Base-by-base conservation (phyloP, 2,113 vertebrate genomes). In the Argyrosomus japonicus region DNA sequence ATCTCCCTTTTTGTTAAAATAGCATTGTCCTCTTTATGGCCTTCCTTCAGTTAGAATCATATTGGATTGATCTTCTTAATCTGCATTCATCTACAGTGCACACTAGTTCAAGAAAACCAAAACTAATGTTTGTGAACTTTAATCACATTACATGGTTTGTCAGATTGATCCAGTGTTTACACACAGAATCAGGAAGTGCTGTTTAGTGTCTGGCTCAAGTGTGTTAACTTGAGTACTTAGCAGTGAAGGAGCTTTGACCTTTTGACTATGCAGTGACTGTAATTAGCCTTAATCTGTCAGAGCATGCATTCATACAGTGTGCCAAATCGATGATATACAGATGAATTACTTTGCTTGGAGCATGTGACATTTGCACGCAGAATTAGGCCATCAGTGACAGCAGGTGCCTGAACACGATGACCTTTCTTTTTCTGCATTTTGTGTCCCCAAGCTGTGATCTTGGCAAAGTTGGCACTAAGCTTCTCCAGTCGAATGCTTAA, bases 111-210 rank as follows among this genome's bases (percentile, higher is more conserved):
- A 43, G 47, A 48, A 56, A 60, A 77, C 43, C 57, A 57, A 23
- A 11, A 57, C 11, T 17, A 25, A 36, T 32, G 21, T 70, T 71
- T 27, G 51, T 75, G 19, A 81, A n/a, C 12, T 62, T 25, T 6
- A 19, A 64, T 82, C 51, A 45, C 29, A 75, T 43, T 29, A 29
- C 57, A 13, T 48, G 2, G 4, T 71, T 68, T 61, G 25, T 76
- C 67, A 64, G 18, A 27, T 48, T 56, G 40, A 67, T 29, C 5
- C 23, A 45, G 13, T 75, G 79, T 82, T 85, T 65, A 81, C 51
- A 62, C 13, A 23, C 18, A 80, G 40, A 84, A 65, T 56, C 27
- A 81, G 84, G 79, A 88, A 81, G 50, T 75, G 32, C 64, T 75
- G 32, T 63, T 21, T 23, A 63, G 18, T 19, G 69, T 75, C n/a